phyloP scores from a whole-genome alignment of 2,888 invertebrate genomes.

The Nephrotoma flavescens region DNA sequence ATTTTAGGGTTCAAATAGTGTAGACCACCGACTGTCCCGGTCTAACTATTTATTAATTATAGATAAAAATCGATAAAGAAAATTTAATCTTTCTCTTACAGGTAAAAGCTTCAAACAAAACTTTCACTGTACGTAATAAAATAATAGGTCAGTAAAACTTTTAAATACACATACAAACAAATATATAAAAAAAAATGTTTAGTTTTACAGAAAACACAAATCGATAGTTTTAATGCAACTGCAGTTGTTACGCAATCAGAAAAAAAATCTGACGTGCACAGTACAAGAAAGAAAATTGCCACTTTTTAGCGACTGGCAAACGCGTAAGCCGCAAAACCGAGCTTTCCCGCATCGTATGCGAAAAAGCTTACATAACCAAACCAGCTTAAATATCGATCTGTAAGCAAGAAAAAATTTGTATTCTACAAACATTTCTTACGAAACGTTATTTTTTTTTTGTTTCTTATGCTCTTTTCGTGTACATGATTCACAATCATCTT shows the following conservation, averaged over 20 bases:
- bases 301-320: background rate
- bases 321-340: no score
- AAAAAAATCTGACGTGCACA: background rate
- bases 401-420: background rate
- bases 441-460: background rate
- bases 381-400: background rate
- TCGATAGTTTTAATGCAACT: background rate
- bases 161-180: no score
- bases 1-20: background rate
- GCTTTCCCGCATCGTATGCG: no score
- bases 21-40: background rate
- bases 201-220: background rate
- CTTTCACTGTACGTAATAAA: background rate
- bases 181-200: background rate
- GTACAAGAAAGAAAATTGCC: background rate
- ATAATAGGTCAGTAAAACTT: background rate
- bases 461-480: background rate
- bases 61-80: background rate
- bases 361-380: background rate
- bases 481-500: background rate
- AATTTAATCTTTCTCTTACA: background rate
- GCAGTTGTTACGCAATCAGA: background rate
- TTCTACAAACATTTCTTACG: background rate
- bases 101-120: background rate
- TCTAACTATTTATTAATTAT: background rate